These are phyloP conservation scores for Drosophila simulans DNA, from an alignment of 1,140 invertebrate species.

Conservation along the genomic window DNA sequence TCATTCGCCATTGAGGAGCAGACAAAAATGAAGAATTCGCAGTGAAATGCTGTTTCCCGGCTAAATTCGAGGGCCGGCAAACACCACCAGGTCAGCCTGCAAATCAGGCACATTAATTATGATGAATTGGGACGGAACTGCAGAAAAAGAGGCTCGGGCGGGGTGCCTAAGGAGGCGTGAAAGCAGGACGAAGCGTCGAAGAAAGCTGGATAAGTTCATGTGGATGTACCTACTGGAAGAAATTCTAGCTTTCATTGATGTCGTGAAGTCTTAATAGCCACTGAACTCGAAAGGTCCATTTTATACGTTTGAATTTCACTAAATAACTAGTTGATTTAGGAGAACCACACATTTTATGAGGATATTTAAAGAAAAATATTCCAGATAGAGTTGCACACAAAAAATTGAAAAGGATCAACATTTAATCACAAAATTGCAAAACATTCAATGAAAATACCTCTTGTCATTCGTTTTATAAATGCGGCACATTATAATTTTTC, in stretches of 20 bases:
- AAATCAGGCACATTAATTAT: constrained; percentile 81
- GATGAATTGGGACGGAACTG: constrained; percentile 49
- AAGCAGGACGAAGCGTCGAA: neutral
- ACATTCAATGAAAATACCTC: too few relatives aligned
- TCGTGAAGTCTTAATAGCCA: too few relatives aligned
- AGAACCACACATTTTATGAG: too few relatives aligned
- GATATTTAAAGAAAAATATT: too few relatives aligned
- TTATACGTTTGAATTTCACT: too few relatives aligned
- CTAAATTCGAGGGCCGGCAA: constrained; percentile 7
- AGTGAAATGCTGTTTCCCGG: constrained; percentile 24
- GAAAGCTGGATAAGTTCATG: neutral
- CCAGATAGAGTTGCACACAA: too few relatives aligned
- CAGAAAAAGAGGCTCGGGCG: neutral
- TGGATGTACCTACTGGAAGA: neutral
- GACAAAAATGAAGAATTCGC: constrained; percentile 23
- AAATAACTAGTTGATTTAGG: too few relatives aligned
- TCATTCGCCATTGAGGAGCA: constrained; percentile 3
- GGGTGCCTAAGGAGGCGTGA: neutral
- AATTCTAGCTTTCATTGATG: too few relatives aligned
- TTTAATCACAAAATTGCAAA: neutral
- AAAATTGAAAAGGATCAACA: neutral
- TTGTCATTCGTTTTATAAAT: neutral
- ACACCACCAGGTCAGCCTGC: constrained; percentile 42
- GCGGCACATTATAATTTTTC: too few relatives aligned
- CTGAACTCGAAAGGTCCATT: too few relatives aligned